These are phyloP conservation scores for Anoplolepis gracilipes DNA, from an alignment of 1,140 invertebrate genomes.

Conservation along the genomic window DNA sequence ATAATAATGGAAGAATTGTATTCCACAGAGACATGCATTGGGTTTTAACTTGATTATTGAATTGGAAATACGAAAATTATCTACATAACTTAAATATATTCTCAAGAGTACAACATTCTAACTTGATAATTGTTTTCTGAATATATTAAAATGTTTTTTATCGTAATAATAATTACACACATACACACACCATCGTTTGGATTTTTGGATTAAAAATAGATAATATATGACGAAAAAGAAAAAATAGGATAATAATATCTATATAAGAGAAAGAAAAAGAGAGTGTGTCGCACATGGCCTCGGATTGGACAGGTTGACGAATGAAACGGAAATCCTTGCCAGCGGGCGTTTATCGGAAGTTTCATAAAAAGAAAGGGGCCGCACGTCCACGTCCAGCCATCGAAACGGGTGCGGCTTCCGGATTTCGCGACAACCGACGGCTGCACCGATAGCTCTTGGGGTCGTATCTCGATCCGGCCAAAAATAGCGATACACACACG, in stretches of 20 bases:
- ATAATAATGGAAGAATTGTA: background rate
- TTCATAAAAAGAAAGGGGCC: constrained; percentile 63
- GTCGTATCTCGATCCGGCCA: constrained; percentile 60
- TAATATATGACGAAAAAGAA: background rate
- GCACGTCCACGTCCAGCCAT: constrained; percentile 21
- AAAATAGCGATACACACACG: constrained; percentile 64
- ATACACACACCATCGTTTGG: background rate
- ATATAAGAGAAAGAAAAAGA: background rate
- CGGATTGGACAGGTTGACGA: constrained; percentile 61
- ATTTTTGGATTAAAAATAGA: background rate
- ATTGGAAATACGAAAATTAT: background rate
- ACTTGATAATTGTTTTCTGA: background rate
- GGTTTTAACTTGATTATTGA: background rate
- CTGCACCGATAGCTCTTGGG: constrained; percentile 51
- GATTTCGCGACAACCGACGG: constrained; percentile 33
- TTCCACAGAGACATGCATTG: background rate
- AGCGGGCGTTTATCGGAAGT: constrained; percentile 68
- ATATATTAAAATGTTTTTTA: constrained; percentile 2
- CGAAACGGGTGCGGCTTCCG: constrained; percentile 52
- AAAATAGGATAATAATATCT: background rate
- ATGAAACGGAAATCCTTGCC: constrained; percentile 69
- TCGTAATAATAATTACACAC: background rate
- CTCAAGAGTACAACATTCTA: background rate
- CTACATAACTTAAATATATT: background rate
- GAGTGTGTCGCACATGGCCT: constrained; percentile 37